Conservation (phyloP, 2,113 vertebrate genomes). For the Nerophis lumbriciformis region DNA sequence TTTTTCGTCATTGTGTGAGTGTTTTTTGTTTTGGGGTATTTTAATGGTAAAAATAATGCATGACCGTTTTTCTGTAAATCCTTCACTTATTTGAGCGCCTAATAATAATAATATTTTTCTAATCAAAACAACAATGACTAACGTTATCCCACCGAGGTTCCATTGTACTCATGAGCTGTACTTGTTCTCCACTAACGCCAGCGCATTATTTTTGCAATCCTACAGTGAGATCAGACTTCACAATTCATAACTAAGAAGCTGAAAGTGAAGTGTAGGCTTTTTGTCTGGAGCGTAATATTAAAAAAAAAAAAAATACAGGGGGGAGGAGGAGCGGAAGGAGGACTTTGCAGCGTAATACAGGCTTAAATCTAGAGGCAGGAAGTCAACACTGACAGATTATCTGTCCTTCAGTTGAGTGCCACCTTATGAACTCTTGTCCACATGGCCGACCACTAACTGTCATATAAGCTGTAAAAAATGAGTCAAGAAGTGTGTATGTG, state of each 20-base stretch:
- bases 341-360: not conserved
- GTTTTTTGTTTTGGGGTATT: too few relatives aligned
- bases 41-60: too few relatives aligned
- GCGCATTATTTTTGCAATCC: constrained; percentile 1
- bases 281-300: not conserved
- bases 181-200: not conserved
- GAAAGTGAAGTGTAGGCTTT: not conserved
- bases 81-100: too few relatives aligned
- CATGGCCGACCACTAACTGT: constrained; percentile 1
- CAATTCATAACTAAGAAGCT: not conserved
- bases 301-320: not conserved
- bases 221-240: not conserved
- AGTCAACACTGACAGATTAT: constrained; percentile 20
- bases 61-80: too few relatives aligned
- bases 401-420: constrained; percentile 24
- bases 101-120: too few relatives aligned
- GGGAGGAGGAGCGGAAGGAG: not conserved
- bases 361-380: constrained; percentile 21
- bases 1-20: too few relatives aligned
- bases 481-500: too few relatives aligned
- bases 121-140: too few relatives aligned
- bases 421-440: constrained; percentile 19
- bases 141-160: not conserved
- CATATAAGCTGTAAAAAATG: not conserved
- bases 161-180: not conserved